phyloP scores from a whole-genome alignment of 2,113 vertebrate species.

The Typhlomys cinereus region DNA sequence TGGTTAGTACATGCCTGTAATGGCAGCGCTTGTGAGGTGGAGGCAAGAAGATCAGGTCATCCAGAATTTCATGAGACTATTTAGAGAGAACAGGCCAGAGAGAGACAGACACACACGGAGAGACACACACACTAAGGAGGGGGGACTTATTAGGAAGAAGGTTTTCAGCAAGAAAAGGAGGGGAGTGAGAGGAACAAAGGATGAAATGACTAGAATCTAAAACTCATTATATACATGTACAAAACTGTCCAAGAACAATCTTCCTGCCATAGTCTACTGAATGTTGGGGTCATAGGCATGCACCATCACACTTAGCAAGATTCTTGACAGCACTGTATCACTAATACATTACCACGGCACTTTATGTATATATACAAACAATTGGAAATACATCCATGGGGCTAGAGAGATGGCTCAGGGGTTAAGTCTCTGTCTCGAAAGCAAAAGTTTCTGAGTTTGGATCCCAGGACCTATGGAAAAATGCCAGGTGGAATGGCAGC shows the following conservation, averaged over 20 bases:
- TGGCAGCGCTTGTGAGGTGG: too few relatives aligned
- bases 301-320: not conserved
- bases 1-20: not conserved
- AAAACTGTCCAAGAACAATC: too few relatives aligned
- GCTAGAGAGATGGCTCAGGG: too few relatives aligned
- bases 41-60: not conserved
- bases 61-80: not conserved
- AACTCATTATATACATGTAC: too few relatives aligned
- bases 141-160: constrained; percentile 34
- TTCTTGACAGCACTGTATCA: not conserved
- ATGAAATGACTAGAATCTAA: too few relatives aligned
- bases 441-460: too few relatives aligned
- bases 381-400: not conserved
- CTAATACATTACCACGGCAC: not conserved
- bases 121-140: not conserved
- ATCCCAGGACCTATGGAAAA: too few relatives aligned
- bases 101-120: not conserved
- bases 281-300: not conserved
- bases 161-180: too few relatives aligned
- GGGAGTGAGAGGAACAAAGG: too few relatives aligned
- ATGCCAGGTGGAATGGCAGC: too few relatives aligned
- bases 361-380: not conserved
- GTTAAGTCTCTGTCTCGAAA: too few relatives aligned
- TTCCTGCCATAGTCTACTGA: not conserved
- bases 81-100: not conserved